Base-by-base conservation (phyloP, 2,888 invertebrate genomes). In the Buathra laborator region DNA sequence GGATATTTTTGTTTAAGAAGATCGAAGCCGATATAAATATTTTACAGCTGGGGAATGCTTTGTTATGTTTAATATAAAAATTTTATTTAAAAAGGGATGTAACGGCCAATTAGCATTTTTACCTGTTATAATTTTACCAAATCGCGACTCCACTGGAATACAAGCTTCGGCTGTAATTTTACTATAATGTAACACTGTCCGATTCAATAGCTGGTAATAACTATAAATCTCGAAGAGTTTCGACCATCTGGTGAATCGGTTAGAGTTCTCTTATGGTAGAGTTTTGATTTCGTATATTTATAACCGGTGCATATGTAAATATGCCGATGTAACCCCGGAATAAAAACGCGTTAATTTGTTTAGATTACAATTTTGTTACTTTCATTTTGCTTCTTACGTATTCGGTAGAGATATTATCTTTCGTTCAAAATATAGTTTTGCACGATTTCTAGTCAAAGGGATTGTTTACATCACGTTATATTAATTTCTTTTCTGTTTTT, bases 11-110 rank as follows among this genome's bases (percentile, higher is more conserved):
- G 43, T 59, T 24, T 14, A 24, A 59, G 24, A 81, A 66, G 70
- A 75, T 81, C 76, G 62, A 19, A 68, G 74, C 62, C 72, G 48
- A 68, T 70, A 14, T 77, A 71, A 67, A 56, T 46, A 74, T 46
- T 46, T 67, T 78, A 68, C 46, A 62, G 71, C 44, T 68, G 16
- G n/a, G n/a, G 12, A 48, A 48, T 48, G n/a, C 70, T 79, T 79
- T 70, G 75, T 83, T 51, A 79, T 59, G 48, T 62, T 48, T 9
- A 7, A 48, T n/a, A 9, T 3, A 12, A 48, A 0, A 48, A n/a
- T 48, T 48, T 3, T 5, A 24, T 24, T 24, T 3, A 24, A 24
- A 48, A 48, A 2, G 12, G 48, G 12, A 48, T 10, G n/a, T 48
- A 48, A 48, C 37, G 37, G 37, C 9, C 5, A 37, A 37, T 37